Evolutionary conservation across 2,113 vertebrate genomes (phyloP), one percentile per base, ranked within the genome.

Genomic region (Neogale vison): DNA sequence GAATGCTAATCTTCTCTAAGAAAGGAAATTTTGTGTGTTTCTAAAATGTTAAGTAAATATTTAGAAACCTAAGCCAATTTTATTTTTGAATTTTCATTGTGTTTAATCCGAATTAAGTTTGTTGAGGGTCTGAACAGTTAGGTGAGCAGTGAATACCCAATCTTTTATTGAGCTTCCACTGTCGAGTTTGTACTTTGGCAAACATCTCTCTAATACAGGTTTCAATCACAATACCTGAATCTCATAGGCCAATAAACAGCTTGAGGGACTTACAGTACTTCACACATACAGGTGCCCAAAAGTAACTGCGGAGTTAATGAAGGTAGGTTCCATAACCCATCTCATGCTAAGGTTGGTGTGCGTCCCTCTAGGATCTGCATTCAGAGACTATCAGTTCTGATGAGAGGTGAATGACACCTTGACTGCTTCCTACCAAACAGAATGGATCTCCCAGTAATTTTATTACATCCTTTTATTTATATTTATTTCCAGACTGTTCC

Each of bases 31-130:
- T 74, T 74, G n/a, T 47, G n/a, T 74, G 83, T 74, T 26, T 39
- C 59, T 77, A 95, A 82, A 82, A 92, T 55, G 47, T 55, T 91
- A 81, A 80, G 31, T 39, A 94, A 94, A 87, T 52, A 74, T 21
- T 79, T 6, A 79, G 47, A 92, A 45, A 74, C 47, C 65, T 55
- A 93, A 50, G 63, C 2, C 87, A 90, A 29, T 59, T 87, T 91
- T 26, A 74, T 69, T 57, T 74, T 93, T 84, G 55, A 92, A 83
- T 67, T 80, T 87, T 15, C 47, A 47, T n/a, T 59, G 26, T 52
- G 47, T 55, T 88, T 85, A 87, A 61, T n/a, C 36, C 36, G 52
- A 29, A 59, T 39, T 57, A 63, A 50, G 76, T 63, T 67, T 85
- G 77, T 15, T 63, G 36, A 47, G 39, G 42, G 31, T 36, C 61